Evolutionary conservation across 2,113 vertebrate genomes (phyloP), one percentile per base, ranked within the genome.

Genomic region (Mixornis gularis): DNA sequence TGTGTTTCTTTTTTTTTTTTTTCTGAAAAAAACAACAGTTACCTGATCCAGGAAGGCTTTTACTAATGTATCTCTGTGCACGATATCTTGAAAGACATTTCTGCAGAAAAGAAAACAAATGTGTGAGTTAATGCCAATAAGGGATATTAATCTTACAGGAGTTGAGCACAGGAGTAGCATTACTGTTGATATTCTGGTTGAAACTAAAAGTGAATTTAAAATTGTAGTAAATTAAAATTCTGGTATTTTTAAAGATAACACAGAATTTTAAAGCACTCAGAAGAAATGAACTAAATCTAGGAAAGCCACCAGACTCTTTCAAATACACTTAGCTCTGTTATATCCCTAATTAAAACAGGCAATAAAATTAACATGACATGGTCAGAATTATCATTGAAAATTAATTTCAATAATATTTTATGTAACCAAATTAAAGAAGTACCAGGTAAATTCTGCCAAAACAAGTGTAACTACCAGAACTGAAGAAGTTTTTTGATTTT

Each of bases 11-110:
- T 38, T 80, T 19, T 55, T 62, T 30, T 20, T 21, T 83, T 56
- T 65, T 25, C 18, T 27, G 22, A 81, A 65, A 70, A 86, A 79
- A 77, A 10, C 32, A 94, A 83, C 3, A 19, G 77, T 97, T 97
- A 99, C 99, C 99, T 99, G 99, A 95, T 99, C 98, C 92, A 99
- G 97, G 84, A 99, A 99, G 30, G 97, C 98, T 98, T 98, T 98
- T 72, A 99, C 99, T 96, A 99, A 97, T 14, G 98, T 98, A 92
- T 99, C 99, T 97, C 98, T 98, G 95, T 99, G 99, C 93, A 98
- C 93, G 44, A 99, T 98, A 86, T 99, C 99, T 97, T 99, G 99
- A 96, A 99, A 99, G 91, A 99, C 98, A 92, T 99, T 99, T 94
- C 99, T 99, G 53, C 7, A 29, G 91, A 91, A 92, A 93, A 71